Evolutionary conservation across 2,797 vertebrate genomes (phyloP).

Genomic region (Pteropus rufus): DNA sequence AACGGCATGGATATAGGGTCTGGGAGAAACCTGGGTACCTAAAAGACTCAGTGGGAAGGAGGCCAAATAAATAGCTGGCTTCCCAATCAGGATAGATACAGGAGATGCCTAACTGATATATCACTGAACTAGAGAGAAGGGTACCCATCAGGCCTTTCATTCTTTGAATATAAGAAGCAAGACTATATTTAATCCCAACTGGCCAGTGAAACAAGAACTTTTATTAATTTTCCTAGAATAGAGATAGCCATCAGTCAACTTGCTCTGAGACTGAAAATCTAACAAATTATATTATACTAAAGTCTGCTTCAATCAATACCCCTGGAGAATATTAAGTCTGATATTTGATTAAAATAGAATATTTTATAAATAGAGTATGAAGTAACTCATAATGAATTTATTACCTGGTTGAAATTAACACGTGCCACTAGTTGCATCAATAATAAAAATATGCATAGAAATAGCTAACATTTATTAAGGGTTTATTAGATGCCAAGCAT

Average conservation of each 20-base stretch:
- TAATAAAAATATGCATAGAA: neutral
- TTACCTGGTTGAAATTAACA: neutral
- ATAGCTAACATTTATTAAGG: neutral
- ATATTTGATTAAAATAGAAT: neutral
- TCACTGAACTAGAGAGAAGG: neutral
- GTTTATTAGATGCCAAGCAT: neutral
- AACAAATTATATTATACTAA: neutral
- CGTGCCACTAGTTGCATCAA: neutral
- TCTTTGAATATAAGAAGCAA: neutral
- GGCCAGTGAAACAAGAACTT: neutral
- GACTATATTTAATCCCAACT: neutral
- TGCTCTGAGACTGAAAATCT: neutral
- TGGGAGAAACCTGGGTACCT: neutral
- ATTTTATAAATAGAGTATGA: neutral
- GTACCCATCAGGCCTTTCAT: neutral
- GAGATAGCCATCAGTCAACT: neutral
- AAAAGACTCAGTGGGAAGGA: neutral
- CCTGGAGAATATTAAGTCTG: neutral
- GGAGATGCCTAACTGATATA: neutral
- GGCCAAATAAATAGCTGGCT: neutral
- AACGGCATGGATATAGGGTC: neutral
- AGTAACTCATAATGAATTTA: slow-evolving; percentile 18
- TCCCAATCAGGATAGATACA: neutral
- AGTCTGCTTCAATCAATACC: neutral
- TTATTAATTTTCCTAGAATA: neutral